These are phyloP conservation scores for Liposcelis brunnea DNA, from an alignment of 2,888 invertebrate genomes.

Conservation along the genomic window DNA sequence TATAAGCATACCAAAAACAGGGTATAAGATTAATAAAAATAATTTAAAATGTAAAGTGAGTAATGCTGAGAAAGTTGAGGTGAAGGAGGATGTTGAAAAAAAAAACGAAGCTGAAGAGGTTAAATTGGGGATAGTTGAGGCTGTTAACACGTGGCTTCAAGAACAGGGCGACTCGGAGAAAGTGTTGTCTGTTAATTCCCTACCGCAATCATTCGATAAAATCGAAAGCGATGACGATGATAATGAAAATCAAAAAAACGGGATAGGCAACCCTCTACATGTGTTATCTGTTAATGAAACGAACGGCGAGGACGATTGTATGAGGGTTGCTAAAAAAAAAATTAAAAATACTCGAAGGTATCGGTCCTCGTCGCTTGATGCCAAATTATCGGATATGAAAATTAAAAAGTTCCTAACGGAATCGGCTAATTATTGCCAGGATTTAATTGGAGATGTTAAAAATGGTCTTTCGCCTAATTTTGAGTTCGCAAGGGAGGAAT, in stretches of 20 bases:
- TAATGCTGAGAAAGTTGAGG: background rate
- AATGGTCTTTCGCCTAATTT: too few species aligned
- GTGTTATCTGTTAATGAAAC: constrained; percentile 19
- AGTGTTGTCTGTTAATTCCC: too few species aligned
- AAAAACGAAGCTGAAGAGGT: background rate
- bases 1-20: too few species aligned
- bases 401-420: background rate
- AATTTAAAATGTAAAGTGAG: background rate
- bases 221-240: constrained; percentile 19
- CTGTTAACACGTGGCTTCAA: constrained; percentile 5
- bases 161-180: constrained; percentile 13
- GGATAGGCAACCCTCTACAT: constrained; percentile 22
- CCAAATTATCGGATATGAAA: too few species aligned
- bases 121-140: constrained; percentile 2
- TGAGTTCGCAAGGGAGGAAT: constrained; percentile 9
- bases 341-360: too few species aligned
- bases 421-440: background rate
- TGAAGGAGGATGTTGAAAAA: background rate
- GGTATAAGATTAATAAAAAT: too few species aligned
- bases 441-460: background rate
- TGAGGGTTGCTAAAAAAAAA: background rate
- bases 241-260: constrained; percentile 23
- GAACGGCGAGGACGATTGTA: constrained; percentile 9
- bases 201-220: constrained; percentile 16
- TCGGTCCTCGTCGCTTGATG: too few species aligned